phyloP scores from a whole-genome alignment of 2,888 invertebrate species.

The Melitaea athalia region DNA sequence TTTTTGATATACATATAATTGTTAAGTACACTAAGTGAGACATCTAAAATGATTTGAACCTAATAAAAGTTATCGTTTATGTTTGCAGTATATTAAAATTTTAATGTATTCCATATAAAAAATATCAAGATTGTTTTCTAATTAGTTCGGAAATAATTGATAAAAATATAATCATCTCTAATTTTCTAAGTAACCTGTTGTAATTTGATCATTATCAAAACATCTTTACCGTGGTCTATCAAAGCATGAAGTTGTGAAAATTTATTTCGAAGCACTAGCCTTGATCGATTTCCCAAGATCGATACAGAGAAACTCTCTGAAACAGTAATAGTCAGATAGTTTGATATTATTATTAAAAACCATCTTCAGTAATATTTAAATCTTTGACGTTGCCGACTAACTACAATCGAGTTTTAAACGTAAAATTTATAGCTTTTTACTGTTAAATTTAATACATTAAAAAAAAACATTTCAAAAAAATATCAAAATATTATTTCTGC shows the following conservation, averaged over 20 bases:
- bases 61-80: no score
- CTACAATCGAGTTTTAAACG: no score
- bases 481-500: no score
- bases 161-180: background rate
- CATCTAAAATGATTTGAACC: no score
- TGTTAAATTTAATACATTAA: no score
- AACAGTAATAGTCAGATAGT: slow-evolving; percentile 1
- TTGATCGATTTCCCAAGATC: slow-evolving; percentile 60
- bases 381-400: no score
- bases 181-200: slow-evolving; percentile 15
- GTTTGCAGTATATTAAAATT: no score
- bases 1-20: no score
- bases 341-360: slow-evolving; percentile 2
- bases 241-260: slow-evolving; percentile 65
- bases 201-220: slow-evolving; percentile 45
- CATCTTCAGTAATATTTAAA: background rate
- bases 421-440: no score
- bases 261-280: slow-evolving; percentile 55
- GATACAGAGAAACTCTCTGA: slow-evolving; percentile 28
- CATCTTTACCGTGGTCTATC: slow-evolving; percentile 54
- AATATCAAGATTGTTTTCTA: background rate
- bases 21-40: no score
- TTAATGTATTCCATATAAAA: background rate
- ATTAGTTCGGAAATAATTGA: background rate
- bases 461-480: no score